Base-by-base conservation (phyloP, 2,888 invertebrate species). In the Calameuta filiformis region DNA sequence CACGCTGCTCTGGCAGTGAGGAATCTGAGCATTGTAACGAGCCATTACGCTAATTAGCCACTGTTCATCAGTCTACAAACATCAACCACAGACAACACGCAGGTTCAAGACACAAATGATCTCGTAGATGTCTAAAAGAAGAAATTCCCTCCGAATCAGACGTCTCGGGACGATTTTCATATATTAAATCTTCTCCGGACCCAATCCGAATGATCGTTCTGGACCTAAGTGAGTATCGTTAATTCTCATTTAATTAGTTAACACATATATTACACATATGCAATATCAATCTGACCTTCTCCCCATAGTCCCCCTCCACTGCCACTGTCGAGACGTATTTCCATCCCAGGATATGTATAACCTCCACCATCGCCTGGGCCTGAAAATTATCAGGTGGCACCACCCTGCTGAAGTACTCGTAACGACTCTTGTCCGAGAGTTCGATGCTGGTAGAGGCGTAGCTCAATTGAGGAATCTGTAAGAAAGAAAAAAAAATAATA, bases 281-380 rank as follows among this genome's bases (percentile, higher is more conserved):
- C 40, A 56, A 56, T 23, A 9, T 2, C 2, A 23, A 56, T 56
- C 88, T 93, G 85, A 94, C 95, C 91, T 94, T 94, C 89, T 95
- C 95, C 3, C 96, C 96, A 86, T 96, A 96, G 85, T 95, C 95
- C 23, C 96, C 96, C 85, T 95, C 95, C 69, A 95, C 95, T 34
- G 95, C 95, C 11, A 96, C 94, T 0, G 96, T 96, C 31, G 95
- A 95, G 4, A 96, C 95, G 88, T 95, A 96, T 84, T 93, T 95
- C 96, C 96, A 96, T 69, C 94, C 94, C n/a, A 95, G 92, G 79
- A 93, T 92, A 79, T 93, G 93, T 73, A 95, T 93, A 85, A 95
- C 94, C 89, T 95, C 94, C 35, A 95, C 94, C 92, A 95, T 94
- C 0, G 95, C 89, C 82, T 94, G 94, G 0, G 95, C 95, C 88